Conservation (phyloP, 2,888 invertebrate genomes). For the Eumerus sabulonum region DNA sequence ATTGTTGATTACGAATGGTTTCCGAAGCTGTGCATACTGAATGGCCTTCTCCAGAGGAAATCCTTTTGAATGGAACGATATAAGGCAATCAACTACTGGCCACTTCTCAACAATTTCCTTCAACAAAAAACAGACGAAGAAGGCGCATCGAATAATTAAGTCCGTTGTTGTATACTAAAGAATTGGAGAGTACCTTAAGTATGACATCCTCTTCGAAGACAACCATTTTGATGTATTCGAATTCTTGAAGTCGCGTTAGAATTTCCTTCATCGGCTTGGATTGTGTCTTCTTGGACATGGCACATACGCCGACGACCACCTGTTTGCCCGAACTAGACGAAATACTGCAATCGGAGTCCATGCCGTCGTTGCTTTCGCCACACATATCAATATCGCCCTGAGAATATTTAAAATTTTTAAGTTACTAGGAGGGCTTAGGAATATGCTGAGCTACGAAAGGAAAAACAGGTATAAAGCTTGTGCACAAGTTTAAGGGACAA, state of each 20-base stretch:
- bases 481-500: too few relatives aligned
- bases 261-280: slow-evolving; percentile 99
- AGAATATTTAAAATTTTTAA: background rate
- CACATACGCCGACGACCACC: slow-evolving; percentile 98
- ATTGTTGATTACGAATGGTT: slow-evolving; percentile 98
- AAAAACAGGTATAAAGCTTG: background rate
- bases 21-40: slow-evolving; percentile 94
- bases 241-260: slow-evolving; percentile 95
- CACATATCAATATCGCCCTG: slow-evolving; percentile 89
- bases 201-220: slow-evolving; percentile 98
- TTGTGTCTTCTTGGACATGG: slow-evolving; percentile 99
- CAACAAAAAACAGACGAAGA: background rate
- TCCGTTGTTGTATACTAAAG: too few relatives aligned
- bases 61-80: slow-evolving; percentile 98
- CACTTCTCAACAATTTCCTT: slow-evolving; percentile 97
- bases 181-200: slow-evolving; percentile 83
- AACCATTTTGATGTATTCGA: slow-evolving; percentile 96
- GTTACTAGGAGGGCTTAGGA: too few relatives aligned
- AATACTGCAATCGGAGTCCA: slow-evolving; percentile 82
- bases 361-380: slow-evolving; percentile 81
- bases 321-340: slow-evolving; percentile 86
- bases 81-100: slow-evolving; percentile 98
- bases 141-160: too few relatives aligned
- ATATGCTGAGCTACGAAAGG: background rate
- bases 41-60: slow-evolving; percentile 99